Evolutionary conservation across 2,888 invertebrate genomes (phyloP).

Genomic region (Apamea epomidion): DNA sequence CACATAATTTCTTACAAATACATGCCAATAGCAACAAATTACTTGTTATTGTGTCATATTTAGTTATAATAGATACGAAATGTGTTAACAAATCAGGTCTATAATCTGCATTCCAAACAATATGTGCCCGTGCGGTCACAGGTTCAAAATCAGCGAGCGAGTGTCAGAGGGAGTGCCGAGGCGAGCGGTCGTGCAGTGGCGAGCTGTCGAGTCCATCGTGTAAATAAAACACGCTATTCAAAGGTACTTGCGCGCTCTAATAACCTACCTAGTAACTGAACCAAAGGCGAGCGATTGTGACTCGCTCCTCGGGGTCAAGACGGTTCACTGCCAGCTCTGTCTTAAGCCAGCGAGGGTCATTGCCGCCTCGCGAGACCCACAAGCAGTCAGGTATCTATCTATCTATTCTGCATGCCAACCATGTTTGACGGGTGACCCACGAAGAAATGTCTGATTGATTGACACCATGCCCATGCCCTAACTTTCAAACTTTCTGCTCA

Average conservation of each 20-base stretch:
- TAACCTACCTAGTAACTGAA: conserved; percentile 74
- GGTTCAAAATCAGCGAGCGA: conserved; percentile 73
- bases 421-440: conserved; percentile 30
- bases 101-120: conserved; percentile 55
- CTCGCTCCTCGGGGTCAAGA: conserved; percentile 74
- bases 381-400: conserved; percentile 69
- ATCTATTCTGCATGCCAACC: conserved; percentile 60
- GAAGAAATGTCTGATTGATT: conserved; percentile 22
- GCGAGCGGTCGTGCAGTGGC: conserved; percentile 77
- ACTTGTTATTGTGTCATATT: conserved; percentile 10
- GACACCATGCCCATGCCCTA: conserved; percentile 12
- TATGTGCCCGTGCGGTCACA: conserved; percentile 62
- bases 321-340: conserved; percentile 79
- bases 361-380: conserved; percentile 71
- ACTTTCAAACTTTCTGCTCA: neutral
- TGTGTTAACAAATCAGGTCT: conserved; percentile 27
- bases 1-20: conserved; percentile 23
- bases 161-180: conserved; percentile 71
- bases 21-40: conserved; percentile 26
- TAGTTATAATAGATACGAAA: conserved; percentile 27
- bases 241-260: conserved; percentile 71
- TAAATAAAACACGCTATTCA: conserved; percentile 49
- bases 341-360: conserved; percentile 76
- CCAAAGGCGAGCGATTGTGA: conserved; percentile 68
- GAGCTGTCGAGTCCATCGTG: conserved; percentile 42